These are phyloP conservation scores for Scalopus aquaticus DNA, from an alignment of 2,113 vertebrate species.

Conservation along the genomic window DNA sequence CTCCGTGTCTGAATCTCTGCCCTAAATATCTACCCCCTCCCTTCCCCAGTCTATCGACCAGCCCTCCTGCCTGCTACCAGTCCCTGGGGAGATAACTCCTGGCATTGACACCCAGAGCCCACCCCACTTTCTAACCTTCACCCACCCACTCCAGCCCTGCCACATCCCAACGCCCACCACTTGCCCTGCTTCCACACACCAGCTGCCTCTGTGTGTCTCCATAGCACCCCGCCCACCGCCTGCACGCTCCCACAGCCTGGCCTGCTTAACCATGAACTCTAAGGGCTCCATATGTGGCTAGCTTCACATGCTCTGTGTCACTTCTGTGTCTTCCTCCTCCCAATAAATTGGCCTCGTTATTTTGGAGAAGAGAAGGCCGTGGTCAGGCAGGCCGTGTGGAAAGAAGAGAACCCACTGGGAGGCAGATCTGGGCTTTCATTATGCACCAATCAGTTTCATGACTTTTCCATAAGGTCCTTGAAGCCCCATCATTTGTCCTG, in stretches of 20 bases:
- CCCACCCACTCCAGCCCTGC: neutral
- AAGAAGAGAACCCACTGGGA: neutral
- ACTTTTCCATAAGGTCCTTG: neutral
- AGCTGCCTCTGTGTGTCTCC: slow-evolving; percentile 8
- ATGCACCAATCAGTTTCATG: neutral
- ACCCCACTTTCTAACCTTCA: neutral
- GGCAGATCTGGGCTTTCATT: neutral
- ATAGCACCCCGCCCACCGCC: neutral
- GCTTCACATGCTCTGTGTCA: neutral
- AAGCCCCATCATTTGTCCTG: neutral
- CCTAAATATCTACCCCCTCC: neutral
- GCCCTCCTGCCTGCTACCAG: neutral
- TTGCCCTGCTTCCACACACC: slow-evolving; percentile 43
- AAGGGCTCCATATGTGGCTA: neutral
- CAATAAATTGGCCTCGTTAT: neutral
- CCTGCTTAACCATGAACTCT: no score
- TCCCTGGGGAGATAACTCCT: neutral
- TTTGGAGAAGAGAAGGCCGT: neutral
- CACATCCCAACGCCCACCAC: slow-evolving; percentile 33
- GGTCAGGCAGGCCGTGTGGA: fast-evolving
- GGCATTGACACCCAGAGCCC: neutral
- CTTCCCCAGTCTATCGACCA: neutral
- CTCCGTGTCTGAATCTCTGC: neutral
- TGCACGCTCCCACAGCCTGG: neutral
- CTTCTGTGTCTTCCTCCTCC: neutral